Conservation (phyloP, 2,888 invertebrate genomes). For the Actias luna region DNA sequence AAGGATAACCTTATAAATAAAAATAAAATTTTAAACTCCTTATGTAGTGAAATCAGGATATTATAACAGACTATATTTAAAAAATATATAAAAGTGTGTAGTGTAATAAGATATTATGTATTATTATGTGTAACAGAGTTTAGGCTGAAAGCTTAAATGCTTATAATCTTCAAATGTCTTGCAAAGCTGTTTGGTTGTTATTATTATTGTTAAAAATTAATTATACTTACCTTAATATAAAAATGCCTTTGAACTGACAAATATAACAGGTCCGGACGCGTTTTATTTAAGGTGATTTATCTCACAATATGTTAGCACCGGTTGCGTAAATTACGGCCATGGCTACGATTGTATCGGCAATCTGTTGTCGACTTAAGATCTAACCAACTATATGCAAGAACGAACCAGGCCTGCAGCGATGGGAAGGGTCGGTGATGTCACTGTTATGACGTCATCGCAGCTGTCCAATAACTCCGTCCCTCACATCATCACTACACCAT, state of each 20-base stretch:
- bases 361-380: neutral
- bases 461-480: constrained; percentile 18
- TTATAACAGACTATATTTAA: too few relatives aligned
- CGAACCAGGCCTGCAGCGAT: constrained; percentile 34
- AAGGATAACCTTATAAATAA: too few relatives aligned
- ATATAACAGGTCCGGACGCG: constrained; percentile 21
- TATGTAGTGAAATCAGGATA: too few relatives aligned
- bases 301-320: constrained; percentile 21
- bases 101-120: neutral
- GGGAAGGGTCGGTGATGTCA: constrained; percentile 50
- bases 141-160: neutral
- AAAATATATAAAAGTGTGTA: too few relatives aligned
- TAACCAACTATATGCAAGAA: constrained; percentile 27
- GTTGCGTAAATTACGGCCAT: constrained; percentile 45
- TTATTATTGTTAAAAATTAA: neutral
- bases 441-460: constrained; percentile 40
- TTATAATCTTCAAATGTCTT: neutral
- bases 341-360: constrained; percentile 19
- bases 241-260: neutral
- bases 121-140: neutral
- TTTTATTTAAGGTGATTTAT: constrained; percentile 20
- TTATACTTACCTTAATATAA: neutral
- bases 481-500: constrained; percentile 24
- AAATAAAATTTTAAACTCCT: too few relatives aligned
- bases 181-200: neutral